phyloP scores from a whole-genome alignment of 2,888 invertebrate genomes.

The Plebejus argus region DNA sequence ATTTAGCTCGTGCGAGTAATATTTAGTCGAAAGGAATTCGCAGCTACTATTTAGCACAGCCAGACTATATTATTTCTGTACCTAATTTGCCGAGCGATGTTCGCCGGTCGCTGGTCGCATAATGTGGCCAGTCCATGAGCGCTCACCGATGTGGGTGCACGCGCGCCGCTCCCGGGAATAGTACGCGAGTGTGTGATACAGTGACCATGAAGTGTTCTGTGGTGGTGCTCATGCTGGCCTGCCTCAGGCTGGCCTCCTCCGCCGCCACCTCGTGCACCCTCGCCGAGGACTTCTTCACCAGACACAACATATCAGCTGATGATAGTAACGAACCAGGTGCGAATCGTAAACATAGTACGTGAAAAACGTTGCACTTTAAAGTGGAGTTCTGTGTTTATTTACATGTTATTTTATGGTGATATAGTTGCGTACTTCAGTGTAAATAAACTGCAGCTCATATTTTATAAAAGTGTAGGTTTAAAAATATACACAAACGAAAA shows the following conservation, averaged over 20 bases:
- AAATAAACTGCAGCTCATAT: neutral
- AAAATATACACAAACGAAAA: neutral
- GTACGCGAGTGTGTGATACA: conserved; percentile 64
- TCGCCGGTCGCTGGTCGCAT: conserved; percentile 49
- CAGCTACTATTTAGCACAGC: conserved; percentile 46
- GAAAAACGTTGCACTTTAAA: neutral
- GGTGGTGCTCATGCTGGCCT: conserved; percentile 59
- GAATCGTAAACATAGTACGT: conserved; percentile 44
- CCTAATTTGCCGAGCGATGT: conserved; percentile 61
- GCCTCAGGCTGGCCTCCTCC: conserved; percentile 54
- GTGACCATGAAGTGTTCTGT: conserved; percentile 76
- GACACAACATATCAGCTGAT: conserved; percentile 76
- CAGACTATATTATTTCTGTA: conserved; percentile 64
- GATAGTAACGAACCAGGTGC: conserved; percentile 72
- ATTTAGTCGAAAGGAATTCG: conserved; percentile 33
- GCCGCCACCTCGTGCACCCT: conserved; percentile 61
- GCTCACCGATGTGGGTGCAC: conserved; percentile 72
- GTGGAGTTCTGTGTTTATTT: neutral
- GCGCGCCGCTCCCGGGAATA: conserved; percentile 56
- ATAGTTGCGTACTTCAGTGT: neutral
- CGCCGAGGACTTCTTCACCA: conserved; percentile 66
- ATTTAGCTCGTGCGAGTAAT: neutral
- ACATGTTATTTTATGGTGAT: neutral
- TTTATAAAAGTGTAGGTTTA: neutral
- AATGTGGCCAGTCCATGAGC: conserved; percentile 60